A percentile compares a stretch with the other conserved stretches of the same genome.
Evolutionary conservation across 2,797 vertebrate genomes (phyloP).

Genomic region (Propithecus deckenii): DNA sequence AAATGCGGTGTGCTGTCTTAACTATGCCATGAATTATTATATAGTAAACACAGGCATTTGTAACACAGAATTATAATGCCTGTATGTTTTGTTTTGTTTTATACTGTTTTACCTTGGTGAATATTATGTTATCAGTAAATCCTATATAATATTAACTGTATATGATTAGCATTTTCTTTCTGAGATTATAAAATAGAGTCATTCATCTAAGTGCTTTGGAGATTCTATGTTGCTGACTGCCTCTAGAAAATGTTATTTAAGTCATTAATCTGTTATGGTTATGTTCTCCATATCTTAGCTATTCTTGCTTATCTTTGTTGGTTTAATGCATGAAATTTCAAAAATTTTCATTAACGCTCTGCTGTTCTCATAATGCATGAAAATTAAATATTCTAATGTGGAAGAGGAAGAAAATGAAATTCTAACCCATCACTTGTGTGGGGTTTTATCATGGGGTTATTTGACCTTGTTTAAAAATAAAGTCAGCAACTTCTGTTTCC

Average conservation of each 20-base stretch:
- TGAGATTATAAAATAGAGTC: not conserved
- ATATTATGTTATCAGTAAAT: not conserved
- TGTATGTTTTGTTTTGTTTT: not conserved
- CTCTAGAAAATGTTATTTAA: not conserved
- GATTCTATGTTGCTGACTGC: not conserved
- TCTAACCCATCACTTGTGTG: not conserved
- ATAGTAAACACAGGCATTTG: not conserved
- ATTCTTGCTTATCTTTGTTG: not conserved
- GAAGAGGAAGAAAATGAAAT: constrained; percentile 5
- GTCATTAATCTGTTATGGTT: not conserved
- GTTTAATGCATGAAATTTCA: not conserved
- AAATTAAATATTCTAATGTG: not conserved
- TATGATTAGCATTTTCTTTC: not conserved
- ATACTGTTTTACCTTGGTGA: not conserved
- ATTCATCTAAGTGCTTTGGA: not conserved
- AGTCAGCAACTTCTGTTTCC: not conserved
- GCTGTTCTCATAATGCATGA: not conserved
- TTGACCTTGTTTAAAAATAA: constrained; percentile 1
- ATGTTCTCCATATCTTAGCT: not conserved
- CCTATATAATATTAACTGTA: not conserved
- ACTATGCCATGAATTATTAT: not conserved
- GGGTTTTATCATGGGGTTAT: not conserved
- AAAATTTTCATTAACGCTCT: not conserved
- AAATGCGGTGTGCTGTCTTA: not conserved
- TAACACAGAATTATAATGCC: not conserved